A percentile compares a stretch with the other conserved stretches of the same genome.
Conservation (phyloP, 2,797 vertebrate species). For the Coregonus sp. region DNA sequence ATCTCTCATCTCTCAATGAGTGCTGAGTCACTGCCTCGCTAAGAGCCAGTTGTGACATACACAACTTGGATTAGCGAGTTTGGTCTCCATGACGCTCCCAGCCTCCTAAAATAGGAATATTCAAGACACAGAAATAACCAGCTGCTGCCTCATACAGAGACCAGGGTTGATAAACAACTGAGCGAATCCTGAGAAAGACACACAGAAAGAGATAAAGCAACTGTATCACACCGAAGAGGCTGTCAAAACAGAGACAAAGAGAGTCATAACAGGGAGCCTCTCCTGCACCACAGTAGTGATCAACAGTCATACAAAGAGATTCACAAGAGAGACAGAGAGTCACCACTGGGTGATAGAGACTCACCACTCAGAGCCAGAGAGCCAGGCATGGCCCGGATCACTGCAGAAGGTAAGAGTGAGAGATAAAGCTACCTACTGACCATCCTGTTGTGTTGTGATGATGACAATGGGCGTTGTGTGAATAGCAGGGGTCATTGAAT, state of each 20-base stretch:
- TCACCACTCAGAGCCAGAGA: constrained; percentile 48
- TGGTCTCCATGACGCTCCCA: constrained; percentile 36
- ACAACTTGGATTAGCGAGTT: constrained; percentile 6
- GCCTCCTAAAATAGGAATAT: constrained; percentile 69
- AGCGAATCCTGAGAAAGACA: constrained; percentile 21
- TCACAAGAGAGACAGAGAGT: constrained; percentile 8
- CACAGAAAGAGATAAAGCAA: constrained; percentile 28
- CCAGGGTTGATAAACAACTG: constrained; percentile 42
- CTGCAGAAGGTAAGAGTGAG: constrained; percentile 75
- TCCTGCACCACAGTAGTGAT: neutral
- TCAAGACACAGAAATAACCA: constrained; percentile 54
- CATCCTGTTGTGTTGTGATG: neutral
- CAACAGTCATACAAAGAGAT: constrained; percentile 18
- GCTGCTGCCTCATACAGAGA: constrained; percentile 52
- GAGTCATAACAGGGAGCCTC: neutral
- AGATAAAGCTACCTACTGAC: constrained; percentile 1
- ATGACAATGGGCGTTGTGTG: constrained; percentile 6
- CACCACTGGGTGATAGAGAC: constrained; percentile 40
- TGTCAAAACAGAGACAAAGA: neutral
- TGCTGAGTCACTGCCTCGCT: constrained; percentile 5
- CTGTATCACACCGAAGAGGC: neutral
- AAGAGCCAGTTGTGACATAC: constrained; percentile 58
- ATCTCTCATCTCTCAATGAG: no score
- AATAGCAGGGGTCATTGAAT: constrained; percentile 17
- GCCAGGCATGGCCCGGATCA: constrained; percentile 62